Conservation (phyloP, 2,888 invertebrate species). For the Mesochorus sp. region DNA sequence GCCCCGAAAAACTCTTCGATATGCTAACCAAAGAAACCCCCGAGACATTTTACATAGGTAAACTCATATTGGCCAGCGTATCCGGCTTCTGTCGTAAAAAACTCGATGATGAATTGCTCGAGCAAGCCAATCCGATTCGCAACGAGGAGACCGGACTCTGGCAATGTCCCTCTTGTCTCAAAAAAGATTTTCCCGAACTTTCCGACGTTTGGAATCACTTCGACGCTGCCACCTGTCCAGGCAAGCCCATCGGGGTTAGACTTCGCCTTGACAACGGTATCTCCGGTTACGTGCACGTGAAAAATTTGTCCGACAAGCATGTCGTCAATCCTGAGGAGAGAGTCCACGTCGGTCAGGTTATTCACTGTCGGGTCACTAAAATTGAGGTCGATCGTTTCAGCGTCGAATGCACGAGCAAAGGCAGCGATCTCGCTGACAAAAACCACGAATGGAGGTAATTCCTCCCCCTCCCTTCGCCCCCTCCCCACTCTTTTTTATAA, state of each 20-base stretch:
- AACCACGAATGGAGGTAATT: slow-evolving; percentile 93
- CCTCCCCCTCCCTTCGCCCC: too few relatives aligned
- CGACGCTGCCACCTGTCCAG: slow-evolving; percentile 96
- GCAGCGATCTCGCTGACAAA: slow-evolving; percentile 93
- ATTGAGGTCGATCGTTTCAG: slow-evolving; percentile 96
- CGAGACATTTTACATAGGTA: slow-evolving; percentile 93
- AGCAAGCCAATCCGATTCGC: slow-evolving; percentile 95
- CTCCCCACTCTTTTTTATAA: too few relatives aligned
- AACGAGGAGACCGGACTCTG: slow-evolving; percentile 95
- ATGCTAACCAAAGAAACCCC: slow-evolving; percentile 97
- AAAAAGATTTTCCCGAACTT: slow-evolving; percentile 96
- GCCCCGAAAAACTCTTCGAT: slow-evolving; percentile 94
- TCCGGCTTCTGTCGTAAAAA: slow-evolving; percentile 91
- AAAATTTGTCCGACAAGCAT: slow-evolving; percentile 94
- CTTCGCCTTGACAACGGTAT: slow-evolving; percentile 94
- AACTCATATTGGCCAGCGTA: slow-evolving; percentile 91
- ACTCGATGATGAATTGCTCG: slow-evolving; percentile 94
- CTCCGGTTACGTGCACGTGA: slow-evolving; percentile 94
- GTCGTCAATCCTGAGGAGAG: slow-evolving; percentile 95
- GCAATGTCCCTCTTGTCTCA: slow-evolving; percentile 97
- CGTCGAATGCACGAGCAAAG: slow-evolving; percentile 94
- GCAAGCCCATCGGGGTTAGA: slow-evolving; percentile 88
- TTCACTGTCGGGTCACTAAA: slow-evolving; percentile 93
- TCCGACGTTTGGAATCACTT: slow-evolving; percentile 99
- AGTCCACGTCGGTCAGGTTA: slow-evolving; percentile 90